A percentile compares a stretch with the other conserved stretches of the same genome.
Conservation (phyloP, 2,113 vertebrate species). For the Nibea albiflora region DNA sequence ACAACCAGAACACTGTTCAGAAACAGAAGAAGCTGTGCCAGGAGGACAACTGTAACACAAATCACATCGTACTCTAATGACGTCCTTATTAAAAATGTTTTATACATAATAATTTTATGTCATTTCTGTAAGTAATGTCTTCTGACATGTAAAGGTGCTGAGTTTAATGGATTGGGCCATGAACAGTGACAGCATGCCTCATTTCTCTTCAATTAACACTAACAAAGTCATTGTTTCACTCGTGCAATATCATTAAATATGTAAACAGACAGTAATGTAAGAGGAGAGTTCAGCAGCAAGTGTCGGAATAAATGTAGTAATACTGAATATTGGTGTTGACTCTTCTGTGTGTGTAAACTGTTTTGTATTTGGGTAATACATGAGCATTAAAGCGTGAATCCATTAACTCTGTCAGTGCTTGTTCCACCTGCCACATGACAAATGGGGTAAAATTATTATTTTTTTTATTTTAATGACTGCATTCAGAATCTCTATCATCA, state of each 20-base stretch:
- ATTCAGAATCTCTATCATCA: not conserved
- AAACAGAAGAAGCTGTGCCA: not conserved
- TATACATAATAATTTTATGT: not conserved
- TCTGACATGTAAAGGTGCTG: not conserved
- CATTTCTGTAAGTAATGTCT: not conserved
- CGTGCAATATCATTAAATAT: not conserved
- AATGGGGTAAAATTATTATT: not conserved
- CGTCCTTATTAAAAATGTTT: not conserved
- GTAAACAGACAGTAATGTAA: not conserved
- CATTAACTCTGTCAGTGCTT: too few relatives aligned
- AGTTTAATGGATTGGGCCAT: not conserved
- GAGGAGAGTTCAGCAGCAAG: not conserved
- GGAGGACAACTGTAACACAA: not conserved
- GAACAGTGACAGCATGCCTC: not conserved
- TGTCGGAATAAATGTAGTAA: not conserved
- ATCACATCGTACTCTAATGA: not conserved
- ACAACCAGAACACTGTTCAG: not conserved
- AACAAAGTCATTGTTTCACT: not conserved
- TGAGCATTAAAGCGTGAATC: too few relatives aligned
- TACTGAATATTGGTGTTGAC: not conserved
- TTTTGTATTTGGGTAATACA: too few relatives aligned
- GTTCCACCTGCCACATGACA: not conserved
- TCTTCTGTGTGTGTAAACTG: not conserved
- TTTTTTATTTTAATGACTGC: not conserved
- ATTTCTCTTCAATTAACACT: not conserved